Evolutionary conservation across 1,140 invertebrate species (phyloP).

Genomic region (Monomorium pharaonis): DNA sequence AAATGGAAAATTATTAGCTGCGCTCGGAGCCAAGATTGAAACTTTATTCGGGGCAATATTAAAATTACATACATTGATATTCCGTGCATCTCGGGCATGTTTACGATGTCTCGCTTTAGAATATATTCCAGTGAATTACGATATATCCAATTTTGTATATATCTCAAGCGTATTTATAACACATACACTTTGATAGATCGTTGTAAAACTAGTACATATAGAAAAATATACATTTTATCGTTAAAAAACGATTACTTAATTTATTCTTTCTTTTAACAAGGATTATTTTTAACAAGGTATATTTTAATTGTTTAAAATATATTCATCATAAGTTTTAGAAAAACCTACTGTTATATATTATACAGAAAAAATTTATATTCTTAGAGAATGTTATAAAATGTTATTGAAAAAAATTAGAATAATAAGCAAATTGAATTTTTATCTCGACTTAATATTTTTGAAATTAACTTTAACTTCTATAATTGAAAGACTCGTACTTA

Average conservation of each 20-base stretch:
- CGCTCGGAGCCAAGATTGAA: background rate
- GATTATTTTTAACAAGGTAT: too few species aligned
- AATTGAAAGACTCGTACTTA: background rate
- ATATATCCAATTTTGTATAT: background rate
- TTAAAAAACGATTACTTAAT: too few species aligned
- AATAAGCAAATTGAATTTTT: too few species aligned
- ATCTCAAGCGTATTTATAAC: background rate
- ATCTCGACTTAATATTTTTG: too few species aligned
- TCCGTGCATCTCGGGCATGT: background rate
- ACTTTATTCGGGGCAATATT: constrained; percentile 34
- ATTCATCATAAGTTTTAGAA: too few species aligned
- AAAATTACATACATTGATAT: constrained; percentile 42
- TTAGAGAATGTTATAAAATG: too few species aligned
- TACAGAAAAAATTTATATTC: too few species aligned
- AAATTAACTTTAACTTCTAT: background rate
- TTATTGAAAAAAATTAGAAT: too few species aligned
- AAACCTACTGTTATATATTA: too few species aligned
- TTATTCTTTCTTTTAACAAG: too few species aligned
- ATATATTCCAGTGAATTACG: background rate
- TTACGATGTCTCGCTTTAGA: background rate
- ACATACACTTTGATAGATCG: background rate
- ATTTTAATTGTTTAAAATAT: too few species aligned
- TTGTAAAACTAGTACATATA: background rate
- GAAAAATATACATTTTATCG: too few species aligned
- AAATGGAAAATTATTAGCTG: constrained; percentile 28